Conservation (phyloP, 2,113 vertebrate genomes). For the Stictonetta naevosa region DNA sequence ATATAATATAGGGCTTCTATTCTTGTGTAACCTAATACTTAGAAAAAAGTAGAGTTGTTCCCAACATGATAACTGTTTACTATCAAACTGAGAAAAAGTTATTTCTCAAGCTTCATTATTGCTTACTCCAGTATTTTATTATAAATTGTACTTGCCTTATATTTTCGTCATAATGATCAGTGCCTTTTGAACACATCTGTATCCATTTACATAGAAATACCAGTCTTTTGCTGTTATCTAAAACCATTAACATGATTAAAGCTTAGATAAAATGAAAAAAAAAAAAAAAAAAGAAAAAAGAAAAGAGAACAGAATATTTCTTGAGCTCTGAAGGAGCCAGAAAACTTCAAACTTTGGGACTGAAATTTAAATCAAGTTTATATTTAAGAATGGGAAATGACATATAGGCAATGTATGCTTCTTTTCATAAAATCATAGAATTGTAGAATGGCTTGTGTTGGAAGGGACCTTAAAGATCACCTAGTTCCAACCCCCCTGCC, state of each 20-base stretch:
- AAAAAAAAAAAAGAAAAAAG: background rate
- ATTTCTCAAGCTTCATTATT: background rate
- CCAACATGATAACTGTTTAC: background rate
- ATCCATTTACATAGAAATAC: background rate
- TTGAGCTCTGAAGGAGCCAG: background rate
- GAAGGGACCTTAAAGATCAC: no score
- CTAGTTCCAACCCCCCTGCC: no score
- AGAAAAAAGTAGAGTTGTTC: background rate
- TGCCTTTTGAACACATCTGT: background rate
- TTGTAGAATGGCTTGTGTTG: no score
- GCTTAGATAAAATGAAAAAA: background rate
- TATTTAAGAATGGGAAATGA: background rate
- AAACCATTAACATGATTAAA: background rate
- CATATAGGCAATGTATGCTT: background rate
- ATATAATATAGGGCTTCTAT: background rate
- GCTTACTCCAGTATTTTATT: background rate
- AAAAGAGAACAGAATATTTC: background rate
- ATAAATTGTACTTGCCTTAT: background rate
- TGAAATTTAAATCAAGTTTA: background rate
- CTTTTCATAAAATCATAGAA: no score
- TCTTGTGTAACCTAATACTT: background rate
- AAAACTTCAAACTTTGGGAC: background rate
- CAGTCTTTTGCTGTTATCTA: background rate
- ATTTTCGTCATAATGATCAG: background rate
- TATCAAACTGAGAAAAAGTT: background rate